Percentiles rank a stretch among this genome's conserved stretches.
Evolutionary conservation across 2,113 vertebrate genomes (phyloP).

Genomic region (Podarcis raffonei): DNA sequence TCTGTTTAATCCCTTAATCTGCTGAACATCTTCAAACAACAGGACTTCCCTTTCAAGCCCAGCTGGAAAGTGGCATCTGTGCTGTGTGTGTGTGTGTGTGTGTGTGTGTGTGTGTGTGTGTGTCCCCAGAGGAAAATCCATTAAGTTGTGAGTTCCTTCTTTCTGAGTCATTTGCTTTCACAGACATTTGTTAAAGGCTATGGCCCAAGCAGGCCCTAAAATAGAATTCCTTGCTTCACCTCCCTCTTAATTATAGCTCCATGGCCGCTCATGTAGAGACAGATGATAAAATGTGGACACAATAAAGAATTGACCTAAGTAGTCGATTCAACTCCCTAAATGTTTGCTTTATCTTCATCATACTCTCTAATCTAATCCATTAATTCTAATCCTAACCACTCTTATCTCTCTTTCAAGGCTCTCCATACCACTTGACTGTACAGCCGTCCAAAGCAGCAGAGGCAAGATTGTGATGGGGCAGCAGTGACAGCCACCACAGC

Average conservation of each 20-base stretch:
- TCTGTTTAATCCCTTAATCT: slow-evolving; percentile 74
- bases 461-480: no score
- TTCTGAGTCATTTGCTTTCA: slow-evolving; percentile 19
- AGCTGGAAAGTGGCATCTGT: slow-evolving; percentile 69
- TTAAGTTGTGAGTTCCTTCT: slow-evolving; percentile 37
- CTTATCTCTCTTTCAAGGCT: neutral
- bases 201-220: slow-evolving; percentile 28
- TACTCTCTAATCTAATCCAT: neutral
- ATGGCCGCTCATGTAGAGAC: neutral
- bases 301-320: neutral
- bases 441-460: neutral
- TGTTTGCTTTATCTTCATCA: slow-evolving; percentile 12
- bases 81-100: slow-evolving; percentile 11
- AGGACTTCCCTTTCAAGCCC: slow-evolving; percentile 69
- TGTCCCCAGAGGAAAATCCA: slow-evolving; percentile 48
- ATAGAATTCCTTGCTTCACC: slow-evolving; percentile 30
- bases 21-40: slow-evolving; percentile 72
- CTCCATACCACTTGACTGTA: neutral
- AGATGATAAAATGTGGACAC: slow-evolving; percentile 6
- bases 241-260: neutral
- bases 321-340: slow-evolving; percentile 2
- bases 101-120: no score
- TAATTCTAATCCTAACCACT: neutral
- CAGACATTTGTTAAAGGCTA: slow-evolving; percentile 45
- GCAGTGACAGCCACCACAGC: no score